These are phyloP conservation scores for Deroplatys truncata DNA, from an alignment of 2,888 invertebrate genomes.

Conservation along the genomic window DNA sequence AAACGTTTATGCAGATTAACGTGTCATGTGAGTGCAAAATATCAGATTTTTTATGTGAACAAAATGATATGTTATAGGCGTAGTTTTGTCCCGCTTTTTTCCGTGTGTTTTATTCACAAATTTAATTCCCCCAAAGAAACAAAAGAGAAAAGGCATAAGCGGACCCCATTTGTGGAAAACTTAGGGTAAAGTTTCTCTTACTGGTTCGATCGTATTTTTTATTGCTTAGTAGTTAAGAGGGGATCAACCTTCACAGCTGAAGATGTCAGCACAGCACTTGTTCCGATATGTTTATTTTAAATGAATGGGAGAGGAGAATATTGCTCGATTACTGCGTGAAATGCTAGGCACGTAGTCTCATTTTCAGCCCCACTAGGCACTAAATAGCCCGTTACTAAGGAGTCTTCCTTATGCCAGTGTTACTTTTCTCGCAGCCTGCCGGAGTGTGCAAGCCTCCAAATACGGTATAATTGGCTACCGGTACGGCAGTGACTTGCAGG, in stretches of 20 bases:
- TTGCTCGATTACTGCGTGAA: not conserved
- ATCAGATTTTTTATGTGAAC: too few relatives aligned
- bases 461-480: conserved; percentile 1
- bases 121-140: too few relatives aligned
- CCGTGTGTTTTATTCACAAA: too few relatives aligned
- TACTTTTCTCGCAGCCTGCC: not conserved
- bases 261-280: not conserved
- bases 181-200: too few relatives aligned
- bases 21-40: too few relatives aligned
- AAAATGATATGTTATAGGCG: too few relatives aligned
- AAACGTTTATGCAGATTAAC: too few relatives aligned
- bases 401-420: not conserved
- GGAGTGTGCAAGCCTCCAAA: not conserved
- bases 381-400: not conserved
- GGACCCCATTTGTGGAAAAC: too few relatives aligned
- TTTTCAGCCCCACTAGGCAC: not conserved
- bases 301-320: not conserved
- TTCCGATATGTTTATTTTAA: not conserved
- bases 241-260: not conserved
- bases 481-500: not conserved
- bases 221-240: not conserved
- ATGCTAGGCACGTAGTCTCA: not conserved
- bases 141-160: too few relatives aligned
- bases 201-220: too few relatives aligned
- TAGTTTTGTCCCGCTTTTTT: too few relatives aligned